A percentile compares a stretch with the other conserved stretches of the same genome.
These are phyloP conservation scores for Furcula furcula DNA, from an alignment of 2,888 invertebrate species.

Conservation along the genomic window DNA sequence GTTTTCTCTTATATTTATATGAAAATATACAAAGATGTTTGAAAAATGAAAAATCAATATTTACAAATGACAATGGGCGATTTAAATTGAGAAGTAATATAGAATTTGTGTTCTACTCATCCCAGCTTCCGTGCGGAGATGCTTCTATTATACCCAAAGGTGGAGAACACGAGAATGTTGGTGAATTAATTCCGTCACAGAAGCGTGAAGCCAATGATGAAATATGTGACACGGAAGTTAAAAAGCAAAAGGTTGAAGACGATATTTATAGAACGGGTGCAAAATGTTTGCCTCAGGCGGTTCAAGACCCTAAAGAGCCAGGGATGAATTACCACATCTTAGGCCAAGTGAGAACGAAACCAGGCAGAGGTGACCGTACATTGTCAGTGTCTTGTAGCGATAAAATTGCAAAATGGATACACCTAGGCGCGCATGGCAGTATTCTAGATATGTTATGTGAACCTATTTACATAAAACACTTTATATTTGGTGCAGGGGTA, in stretches of 20 bases:
- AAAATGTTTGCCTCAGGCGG: slow-evolving; percentile 84
- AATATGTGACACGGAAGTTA: slow-evolving; percentile 31
- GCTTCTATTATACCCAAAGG: slow-evolving; percentile 90
- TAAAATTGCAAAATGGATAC: slow-evolving; percentile 94
- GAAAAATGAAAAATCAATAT: slow-evolving; percentile 52
- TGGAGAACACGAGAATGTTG: slow-evolving; percentile 46
- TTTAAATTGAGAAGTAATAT: slow-evolving; percentile 80
- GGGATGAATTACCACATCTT: slow-evolving; percentile 85
- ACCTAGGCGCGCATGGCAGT: slow-evolving; percentile 92
- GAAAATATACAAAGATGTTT: slow-evolving; percentile 77
- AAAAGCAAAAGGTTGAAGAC: slow-evolving; percentile 37
- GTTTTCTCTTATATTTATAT: slow-evolving; percentile 89
- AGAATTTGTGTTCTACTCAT: slow-evolving; percentile 91
- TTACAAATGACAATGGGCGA: slow-evolving; percentile 39
- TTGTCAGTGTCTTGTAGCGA: slow-evolving; percentile 96
- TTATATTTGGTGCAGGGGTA: slow-evolving; percentile 86
- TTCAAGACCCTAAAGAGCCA: slow-evolving; percentile 80
- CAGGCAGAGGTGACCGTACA: slow-evolving; percentile 94
- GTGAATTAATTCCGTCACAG: slow-evolving; percentile 41
- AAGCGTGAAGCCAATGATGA: slow-evolving; percentile 44
- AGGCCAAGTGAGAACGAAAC: slow-evolving; percentile 91
- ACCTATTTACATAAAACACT: slow-evolving; percentile 86
- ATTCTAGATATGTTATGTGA: slow-evolving; percentile 84
- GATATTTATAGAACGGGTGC: slow-evolving; percentile 92
- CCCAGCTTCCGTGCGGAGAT: slow-evolving; percentile 96